Percentiles rank a stretch among this genome's conserved stretches.
Evolutionary conservation across 1,140 invertebrate species (phyloP).

Genomic region (Atta colombica): DNA sequence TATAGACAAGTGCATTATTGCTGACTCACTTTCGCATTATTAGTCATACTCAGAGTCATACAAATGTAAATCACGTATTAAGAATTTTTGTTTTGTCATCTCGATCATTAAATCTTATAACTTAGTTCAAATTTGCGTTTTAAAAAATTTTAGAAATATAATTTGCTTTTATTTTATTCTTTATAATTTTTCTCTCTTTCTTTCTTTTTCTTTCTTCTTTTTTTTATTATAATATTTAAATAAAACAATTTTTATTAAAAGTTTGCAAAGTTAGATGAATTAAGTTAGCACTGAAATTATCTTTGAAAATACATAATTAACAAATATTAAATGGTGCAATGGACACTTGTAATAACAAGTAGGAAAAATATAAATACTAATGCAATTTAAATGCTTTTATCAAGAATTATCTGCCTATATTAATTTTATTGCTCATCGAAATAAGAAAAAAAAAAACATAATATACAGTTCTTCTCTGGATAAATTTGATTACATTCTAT

Average conservation of each 20-base stretch:
- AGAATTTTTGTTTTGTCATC: conserved; percentile 25
- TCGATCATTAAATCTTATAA: background rate
- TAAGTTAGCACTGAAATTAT: background rate
- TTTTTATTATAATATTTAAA: background rate
- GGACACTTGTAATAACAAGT: background rate
- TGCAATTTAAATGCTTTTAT: background rate
- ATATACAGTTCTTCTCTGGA: background rate
- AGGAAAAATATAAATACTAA: background rate
- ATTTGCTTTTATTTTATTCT: background rate
- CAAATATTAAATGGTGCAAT: background rate
- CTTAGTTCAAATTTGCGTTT: conserved; percentile 4
- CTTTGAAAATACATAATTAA: background rate
- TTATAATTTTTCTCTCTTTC: background rate
- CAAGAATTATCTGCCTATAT: background rate
- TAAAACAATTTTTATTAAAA: background rate
- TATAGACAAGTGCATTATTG: background rate
- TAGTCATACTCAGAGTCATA: conserved; percentile 20
- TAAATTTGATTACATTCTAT: conserved; percentile 41
- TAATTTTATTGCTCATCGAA: conserved; percentile 19
- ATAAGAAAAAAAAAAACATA: background rate
- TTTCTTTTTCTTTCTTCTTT: background rate
- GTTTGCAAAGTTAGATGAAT: background rate
- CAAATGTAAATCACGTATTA: conserved; percentile 43
- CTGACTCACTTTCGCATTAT: conserved; percentile 32
- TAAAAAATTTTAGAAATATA: background rate